phyloP scores from a whole-genome alignment of 1,140 invertebrate species.

The Drosophila teissieri region DNA sequence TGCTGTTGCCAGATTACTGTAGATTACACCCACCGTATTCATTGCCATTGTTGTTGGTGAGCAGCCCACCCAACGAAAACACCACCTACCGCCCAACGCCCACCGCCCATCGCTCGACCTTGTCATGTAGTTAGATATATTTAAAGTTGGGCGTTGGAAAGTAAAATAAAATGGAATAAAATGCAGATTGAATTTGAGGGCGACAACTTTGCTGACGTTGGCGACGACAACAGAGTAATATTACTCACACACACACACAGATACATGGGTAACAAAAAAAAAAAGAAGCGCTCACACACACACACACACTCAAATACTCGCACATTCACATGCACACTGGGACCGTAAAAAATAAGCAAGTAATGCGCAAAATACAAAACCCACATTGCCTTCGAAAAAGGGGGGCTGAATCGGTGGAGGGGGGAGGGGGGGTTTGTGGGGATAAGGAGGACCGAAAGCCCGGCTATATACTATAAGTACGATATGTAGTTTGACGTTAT shows the following conservation, averaged over 20 bases:
- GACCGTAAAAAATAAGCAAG: slow-evolving; percentile 58
- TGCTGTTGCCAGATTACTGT: slow-evolving; percentile 39
- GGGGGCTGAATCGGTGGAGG: neutral
- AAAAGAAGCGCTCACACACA: neutral
- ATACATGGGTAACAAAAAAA: slow-evolving; percentile 8
- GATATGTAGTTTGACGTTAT: slow-evolving; percentile 71
- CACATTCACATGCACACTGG: slow-evolving; percentile 27
- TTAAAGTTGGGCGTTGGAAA: slow-evolving; percentile 59
- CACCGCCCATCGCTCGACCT: slow-evolving; percentile 19
- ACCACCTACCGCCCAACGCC: neutral
- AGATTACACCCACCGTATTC: slow-evolving; percentile 31
- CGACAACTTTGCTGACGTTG: slow-evolving; percentile 70
- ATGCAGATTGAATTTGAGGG: slow-evolving; percentile 75
- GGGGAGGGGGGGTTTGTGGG: too few species aligned
- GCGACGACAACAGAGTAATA: slow-evolving; percentile 64
- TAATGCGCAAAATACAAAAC: slow-evolving; percentile 73
- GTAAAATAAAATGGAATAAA: slow-evolving; percentile 63
- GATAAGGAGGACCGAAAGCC: slow-evolving; percentile 16
- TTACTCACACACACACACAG: slow-evolving; percentile 44
- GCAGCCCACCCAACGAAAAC: neutral
- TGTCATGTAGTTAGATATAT: slow-evolving; percentile 43
- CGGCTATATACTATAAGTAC: slow-evolving; percentile 43
- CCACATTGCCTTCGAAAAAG: slow-evolving; percentile 46
- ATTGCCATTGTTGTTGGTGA: slow-evolving; percentile 1
- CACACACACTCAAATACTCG: neutral